phyloP scores from a whole-genome alignment of 2,888 invertebrate species.

The Salticus scenicus region DNA sequence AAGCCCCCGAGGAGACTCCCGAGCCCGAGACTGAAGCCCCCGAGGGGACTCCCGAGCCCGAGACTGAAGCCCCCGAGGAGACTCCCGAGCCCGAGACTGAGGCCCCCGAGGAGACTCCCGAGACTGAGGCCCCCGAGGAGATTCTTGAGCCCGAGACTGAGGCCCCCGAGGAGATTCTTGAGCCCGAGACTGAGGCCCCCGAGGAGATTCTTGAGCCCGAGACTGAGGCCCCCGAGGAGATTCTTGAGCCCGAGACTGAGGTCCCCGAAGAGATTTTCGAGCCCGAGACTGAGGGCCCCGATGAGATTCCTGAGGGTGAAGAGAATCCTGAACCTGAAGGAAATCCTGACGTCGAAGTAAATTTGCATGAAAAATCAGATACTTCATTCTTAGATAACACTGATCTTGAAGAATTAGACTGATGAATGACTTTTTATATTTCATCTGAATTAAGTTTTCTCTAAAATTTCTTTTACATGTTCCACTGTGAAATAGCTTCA shows the following conservation, averaged over 20 bases:
- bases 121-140: too few relatives aligned
- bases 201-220: too few relatives aligned
- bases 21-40: not conserved
- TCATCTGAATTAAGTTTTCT: too few relatives aligned
- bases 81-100: not conserved
- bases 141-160: constrained; percentile 5
- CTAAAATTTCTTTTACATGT: too few relatives aligned
- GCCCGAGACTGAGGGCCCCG: constrained; percentile 3
- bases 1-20: not conserved
- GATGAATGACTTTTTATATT: too few relatives aligned
- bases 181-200: too few relatives aligned
- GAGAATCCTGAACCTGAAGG: too few relatives aligned
- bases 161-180: not conserved
- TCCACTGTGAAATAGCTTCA: too few relatives aligned
- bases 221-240: not conserved
- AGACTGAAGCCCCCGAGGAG: not conserved
- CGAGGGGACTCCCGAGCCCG: not conserved
- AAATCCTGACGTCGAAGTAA: too few relatives aligned
- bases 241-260: not conserved
- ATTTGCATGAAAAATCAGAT: too few relatives aligned
- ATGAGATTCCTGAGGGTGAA: not conserved
- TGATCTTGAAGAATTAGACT: too few relatives aligned
- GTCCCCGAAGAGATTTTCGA: not conserved
- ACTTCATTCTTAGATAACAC: too few relatives aligned
- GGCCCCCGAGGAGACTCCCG: not conserved